Base-by-base conservation (phyloP, 2,797 vertebrate species). In the Leucoraja ocellata region DNA sequence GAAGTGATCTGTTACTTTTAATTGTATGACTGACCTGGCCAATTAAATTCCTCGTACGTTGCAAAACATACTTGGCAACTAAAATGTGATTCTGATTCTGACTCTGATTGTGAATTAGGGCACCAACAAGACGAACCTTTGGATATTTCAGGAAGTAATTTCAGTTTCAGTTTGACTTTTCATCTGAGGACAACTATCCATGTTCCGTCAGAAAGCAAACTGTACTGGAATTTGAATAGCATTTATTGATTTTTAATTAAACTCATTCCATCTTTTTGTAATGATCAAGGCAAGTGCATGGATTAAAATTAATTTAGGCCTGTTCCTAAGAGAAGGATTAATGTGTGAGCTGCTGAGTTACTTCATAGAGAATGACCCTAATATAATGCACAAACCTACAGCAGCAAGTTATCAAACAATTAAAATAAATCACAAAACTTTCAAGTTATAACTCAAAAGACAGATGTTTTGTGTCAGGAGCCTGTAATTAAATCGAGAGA, bases 371-470 rank as follows among this genome's bases (percentile, higher is more conserved):
- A 71, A 8, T 68, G 14, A 73, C 7, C 1, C 3, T 39, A 91
- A 91, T 28, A 11, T 91, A 73, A 46, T 23, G 39, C 39, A 91
- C 65, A 88, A 86, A 65, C 32, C 8, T 74, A 4, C 71, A 74
- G 3, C 21, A 28, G n/a, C n/a, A 32, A 65, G 84, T 88, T 36
- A 68, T 18, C 61, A 14, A 68, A 36, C 61, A 88, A 88, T 88
- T 88, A 65, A 88, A 21, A 1, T 86, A 63, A 83, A 83, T 46
- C 54, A 61, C 7, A 36, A 68, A 88, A 88, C 84, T 88, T 79
- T 88, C 65, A 88, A 88, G 28, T 88, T 65, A 65, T 88, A 28
- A 88, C n/a, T 68, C 32, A 65, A 88, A 88, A 88, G 61, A 88
- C 61, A 65, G n/a, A 88, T 88, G 84, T 32, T 63, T 68, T 88